Conservation (phyloP, 2,888 invertebrate genomes). For the Philopedon plagiatum region DNA sequence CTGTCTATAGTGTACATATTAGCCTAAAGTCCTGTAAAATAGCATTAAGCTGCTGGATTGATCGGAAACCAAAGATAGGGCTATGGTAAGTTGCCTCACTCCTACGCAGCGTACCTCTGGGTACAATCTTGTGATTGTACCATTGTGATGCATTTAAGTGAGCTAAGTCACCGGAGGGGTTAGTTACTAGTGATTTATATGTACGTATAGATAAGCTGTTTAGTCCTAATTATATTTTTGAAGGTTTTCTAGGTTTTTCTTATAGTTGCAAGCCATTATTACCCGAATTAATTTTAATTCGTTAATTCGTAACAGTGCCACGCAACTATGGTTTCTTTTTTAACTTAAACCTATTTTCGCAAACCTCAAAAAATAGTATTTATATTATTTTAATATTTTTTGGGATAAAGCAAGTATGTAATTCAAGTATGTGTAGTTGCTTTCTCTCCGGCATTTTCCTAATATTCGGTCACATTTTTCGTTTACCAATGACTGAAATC, state of each 20-base stretch:
- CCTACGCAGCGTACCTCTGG: conserved; percentile 42
- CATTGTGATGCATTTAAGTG: conserved; percentile 64
- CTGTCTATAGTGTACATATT: conserved; percentile 51
- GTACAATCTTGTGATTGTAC: conserved; percentile 41
- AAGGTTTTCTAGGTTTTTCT: conserved; percentile 33
- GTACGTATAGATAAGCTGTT: conserved; percentile 36
- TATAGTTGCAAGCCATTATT: conserved; percentile 7
- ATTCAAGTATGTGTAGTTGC: background rate
- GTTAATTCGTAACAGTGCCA: background rate
- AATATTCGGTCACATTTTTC: conserved; percentile 32
- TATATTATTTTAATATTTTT: background rate
- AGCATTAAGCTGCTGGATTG: conserved; percentile 46
- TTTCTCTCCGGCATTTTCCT: background rate
- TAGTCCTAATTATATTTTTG: conserved; percentile 24
- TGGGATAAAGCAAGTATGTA: background rate
- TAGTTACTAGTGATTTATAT: conserved; percentile 49
- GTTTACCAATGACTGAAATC: conserved; percentile 39
- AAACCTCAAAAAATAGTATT: background rate
- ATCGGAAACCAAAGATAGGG: conserved; percentile 67
- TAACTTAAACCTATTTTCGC: background rate
- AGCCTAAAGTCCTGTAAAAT: conserved; percentile 45
- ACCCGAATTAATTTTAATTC: background rate
- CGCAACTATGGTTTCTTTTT: background rate
- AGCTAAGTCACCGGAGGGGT: conserved; percentile 63
- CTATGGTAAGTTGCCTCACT: conserved; percentile 36